These are phyloP conservation scores for Scelioninae gen. 2 DNA, from an alignment of 2,888 invertebrate species.

Conservation along the genomic window DNA sequence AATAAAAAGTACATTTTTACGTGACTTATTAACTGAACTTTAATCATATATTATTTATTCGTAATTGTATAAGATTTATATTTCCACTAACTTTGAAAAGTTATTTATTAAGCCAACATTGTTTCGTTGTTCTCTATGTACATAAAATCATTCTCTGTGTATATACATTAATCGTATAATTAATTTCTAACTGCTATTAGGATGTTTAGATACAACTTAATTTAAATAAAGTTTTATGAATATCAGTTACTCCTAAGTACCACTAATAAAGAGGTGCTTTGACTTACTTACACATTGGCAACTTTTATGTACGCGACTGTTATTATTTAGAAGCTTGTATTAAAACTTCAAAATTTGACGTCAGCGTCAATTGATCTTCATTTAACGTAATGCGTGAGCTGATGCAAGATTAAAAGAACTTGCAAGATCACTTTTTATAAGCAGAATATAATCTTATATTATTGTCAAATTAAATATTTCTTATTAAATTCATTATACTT, in stretches of 20 bases:
- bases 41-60: no score
- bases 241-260: slow-evolving; percentile 29
- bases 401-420: slow-evolving; percentile 54
- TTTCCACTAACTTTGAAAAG: no score
- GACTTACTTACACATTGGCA: slow-evolving; percentile 37
- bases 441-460: slow-evolving; percentile 20
- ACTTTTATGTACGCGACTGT: slow-evolving; percentile 7
- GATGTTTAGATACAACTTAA: slow-evolving; percentile 17
- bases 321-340: slow-evolving; percentile 47
- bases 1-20: no score
- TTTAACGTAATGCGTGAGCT: slow-evolving; percentile 51
- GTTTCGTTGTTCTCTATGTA: no score
- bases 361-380: slow-evolving; percentile 56
- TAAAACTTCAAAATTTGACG: slow-evolving; percentile 59
- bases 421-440: slow-evolving; percentile 41
- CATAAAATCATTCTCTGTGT: no score
- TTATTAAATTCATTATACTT: no score
- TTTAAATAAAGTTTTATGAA: slow-evolving; percentile 30
- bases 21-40: no score
- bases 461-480: neutral
- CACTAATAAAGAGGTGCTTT: slow-evolving; percentile 40
- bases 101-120: no score
- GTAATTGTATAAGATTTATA: no score
- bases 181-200: neutral
- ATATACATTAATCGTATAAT: no score